Evolutionary conservation across 2,113 vertebrate genomes (phyloP).

Genomic region (Leptosomus discolor): DNA sequence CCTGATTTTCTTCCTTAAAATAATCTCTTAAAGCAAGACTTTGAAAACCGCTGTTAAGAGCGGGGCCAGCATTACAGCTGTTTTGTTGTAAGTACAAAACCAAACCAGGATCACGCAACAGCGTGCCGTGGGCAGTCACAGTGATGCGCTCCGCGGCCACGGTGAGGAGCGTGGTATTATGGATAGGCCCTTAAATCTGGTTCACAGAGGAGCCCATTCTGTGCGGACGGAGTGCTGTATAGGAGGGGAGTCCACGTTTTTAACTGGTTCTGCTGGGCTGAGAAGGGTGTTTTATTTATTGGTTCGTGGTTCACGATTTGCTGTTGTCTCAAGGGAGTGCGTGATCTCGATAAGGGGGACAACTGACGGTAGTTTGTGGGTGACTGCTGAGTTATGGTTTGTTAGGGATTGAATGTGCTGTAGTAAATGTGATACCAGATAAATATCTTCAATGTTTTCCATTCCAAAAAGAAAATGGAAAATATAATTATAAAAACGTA

Average conservation of each 20-base stretch:
- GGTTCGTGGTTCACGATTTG: not conserved
- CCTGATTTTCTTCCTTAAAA: not conserved
- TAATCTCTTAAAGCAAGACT: not conserved
- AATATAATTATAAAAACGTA: not conserved
- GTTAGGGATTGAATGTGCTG: not conserved
- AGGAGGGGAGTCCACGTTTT: not conserved
- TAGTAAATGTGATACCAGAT: not conserved
- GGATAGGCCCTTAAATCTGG: not conserved
- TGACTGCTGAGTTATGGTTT: not conserved
- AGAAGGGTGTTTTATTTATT: not conserved
- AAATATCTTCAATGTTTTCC: not conserved
- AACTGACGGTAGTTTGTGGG: not conserved
- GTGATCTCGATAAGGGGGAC: not conserved
- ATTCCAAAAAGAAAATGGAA: not conserved
- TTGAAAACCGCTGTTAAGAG: not conserved
- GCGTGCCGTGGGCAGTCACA: not conserved
- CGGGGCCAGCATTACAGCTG: not conserved
- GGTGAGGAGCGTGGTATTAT: rapidly evolving
- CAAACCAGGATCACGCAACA: rapidly evolving
- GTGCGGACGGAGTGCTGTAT: rapidly evolving
- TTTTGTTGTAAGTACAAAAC: not conserved
- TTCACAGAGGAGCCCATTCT: not conserved
- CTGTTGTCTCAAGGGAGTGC: not conserved
- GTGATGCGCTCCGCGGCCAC: not conserved
- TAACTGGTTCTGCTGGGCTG: not conserved